Conservation (phyloP, 37 sponge, comb jelly and placozoan genomes). For the Oopsacas minuta region DNA sequence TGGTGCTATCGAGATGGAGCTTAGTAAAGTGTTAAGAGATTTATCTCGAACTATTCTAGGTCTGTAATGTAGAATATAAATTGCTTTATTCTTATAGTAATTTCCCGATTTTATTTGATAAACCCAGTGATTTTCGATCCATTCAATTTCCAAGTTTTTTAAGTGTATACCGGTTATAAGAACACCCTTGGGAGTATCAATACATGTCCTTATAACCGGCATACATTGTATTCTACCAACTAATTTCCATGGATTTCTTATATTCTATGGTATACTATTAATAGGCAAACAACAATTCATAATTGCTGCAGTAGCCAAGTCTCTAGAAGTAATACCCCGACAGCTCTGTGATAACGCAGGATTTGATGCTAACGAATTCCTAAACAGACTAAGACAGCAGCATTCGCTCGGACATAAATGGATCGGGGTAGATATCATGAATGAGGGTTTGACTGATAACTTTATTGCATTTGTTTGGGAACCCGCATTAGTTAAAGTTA, state of each 20-base stretch:
- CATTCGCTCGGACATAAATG: slow-evolving; percentile 84
- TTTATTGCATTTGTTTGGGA: slow-evolving; percentile 96
- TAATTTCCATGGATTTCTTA: too few relatives aligned
- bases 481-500: slow-evolving; percentile 81
- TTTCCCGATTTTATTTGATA: too few relatives aligned
- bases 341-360: slow-evolving; percentile 99
- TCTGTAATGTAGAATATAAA: too few relatives aligned
- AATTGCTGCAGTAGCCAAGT: slow-evolving; percentile 80
- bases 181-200: too few relatives aligned
- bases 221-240: too few relatives aligned
- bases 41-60: slow-evolving; percentile 72
- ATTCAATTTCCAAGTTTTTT: too few relatives aligned
- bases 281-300: slow-evolving; percentile 91
- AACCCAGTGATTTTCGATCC: too few relatives aligned
- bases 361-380: slow-evolving; percentile 87
- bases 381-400: slow-evolving; percentile 90
- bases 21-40: slow-evolving; percentile 77
- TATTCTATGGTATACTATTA: too few relatives aligned
- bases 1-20: slow-evolving; percentile 98
- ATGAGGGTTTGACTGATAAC: slow-evolving; percentile 87
- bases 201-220: too few relatives aligned
- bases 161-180: too few relatives aligned
- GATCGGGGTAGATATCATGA: slow-evolving; percentile 92
- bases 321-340: slow-evolving; percentile 90
- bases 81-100: too few relatives aligned